These are phyloP conservation scores for Lordiphosa stackelbergi DNA, from an alignment of 1,140 invertebrate genomes.

Conservation along the genomic window DNA sequence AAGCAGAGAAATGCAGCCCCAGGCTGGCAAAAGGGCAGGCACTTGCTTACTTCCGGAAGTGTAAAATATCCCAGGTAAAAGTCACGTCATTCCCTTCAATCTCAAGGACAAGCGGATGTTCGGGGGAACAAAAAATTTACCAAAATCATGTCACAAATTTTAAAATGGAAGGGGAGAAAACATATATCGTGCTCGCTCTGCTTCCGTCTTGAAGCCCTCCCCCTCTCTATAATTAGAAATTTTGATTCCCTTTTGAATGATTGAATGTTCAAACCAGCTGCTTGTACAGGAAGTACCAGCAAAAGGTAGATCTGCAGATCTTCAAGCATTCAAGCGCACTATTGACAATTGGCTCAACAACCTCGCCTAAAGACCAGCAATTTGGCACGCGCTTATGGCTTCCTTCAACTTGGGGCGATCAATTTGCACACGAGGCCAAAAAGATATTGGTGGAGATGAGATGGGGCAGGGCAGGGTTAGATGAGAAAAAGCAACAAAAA, in stretches of 20 bases:
- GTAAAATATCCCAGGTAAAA: conserved; percentile 42
- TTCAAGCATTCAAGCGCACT: no score
- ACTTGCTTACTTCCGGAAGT: conserved; percentile 39
- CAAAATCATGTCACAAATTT: conserved; percentile 61
- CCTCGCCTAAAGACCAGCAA: no score
- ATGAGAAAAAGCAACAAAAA: no score
- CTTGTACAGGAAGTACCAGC: conserved; percentile 39
- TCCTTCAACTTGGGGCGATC: no score
- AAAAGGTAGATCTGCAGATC: no score
- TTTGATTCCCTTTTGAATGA: conserved; percentile 28
- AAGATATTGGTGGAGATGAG: no score
- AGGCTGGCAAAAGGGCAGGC: neutral
- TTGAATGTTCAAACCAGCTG: conserved; percentile 57
- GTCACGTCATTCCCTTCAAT: conserved; percentile 10
- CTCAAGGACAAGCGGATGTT: conserved; percentile 71
- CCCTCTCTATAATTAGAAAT: conserved; percentile 34
- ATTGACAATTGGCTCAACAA: no score
- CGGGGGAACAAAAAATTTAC: conserved; percentile 33
- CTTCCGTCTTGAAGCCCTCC: conserved; percentile 6
- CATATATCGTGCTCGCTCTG: conserved; percentile 13
- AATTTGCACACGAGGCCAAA: no score
- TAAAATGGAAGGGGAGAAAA: conserved; percentile 24
- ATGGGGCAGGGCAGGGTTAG: no score
- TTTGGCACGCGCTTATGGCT: no score
- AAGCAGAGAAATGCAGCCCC: neutral